Percentiles rank a stretch among this genome's conserved stretches.
phyloP scores from a whole-genome alignment of 2,113 vertebrate genomes.

The Vireo altiloquus region DNA sequence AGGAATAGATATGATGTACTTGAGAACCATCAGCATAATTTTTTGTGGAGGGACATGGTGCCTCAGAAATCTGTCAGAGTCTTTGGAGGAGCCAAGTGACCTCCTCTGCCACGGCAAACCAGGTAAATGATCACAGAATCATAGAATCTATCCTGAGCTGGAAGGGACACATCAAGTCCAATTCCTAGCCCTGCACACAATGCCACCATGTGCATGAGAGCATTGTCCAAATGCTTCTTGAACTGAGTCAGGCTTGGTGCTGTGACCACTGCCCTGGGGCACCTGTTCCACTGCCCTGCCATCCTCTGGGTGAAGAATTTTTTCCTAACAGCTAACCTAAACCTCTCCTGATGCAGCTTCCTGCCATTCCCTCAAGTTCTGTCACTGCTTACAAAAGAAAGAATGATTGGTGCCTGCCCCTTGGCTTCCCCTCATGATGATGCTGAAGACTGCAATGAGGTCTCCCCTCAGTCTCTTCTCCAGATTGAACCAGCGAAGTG shows the following conservation, averaged over 20 bases:
- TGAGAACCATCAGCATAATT: neutral
- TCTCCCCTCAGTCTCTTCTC: neutral
- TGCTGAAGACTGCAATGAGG: neutral
- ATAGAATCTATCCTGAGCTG: neutral
- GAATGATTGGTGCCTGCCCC: neutral
- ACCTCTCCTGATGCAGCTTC: neutral
- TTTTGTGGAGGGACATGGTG: neutral
- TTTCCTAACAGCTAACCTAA: neutral
- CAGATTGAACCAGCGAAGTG: neutral
- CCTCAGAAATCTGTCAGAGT: neutral
- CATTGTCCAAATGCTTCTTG: neutral
- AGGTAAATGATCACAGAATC: neutral
- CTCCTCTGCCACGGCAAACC: neutral
- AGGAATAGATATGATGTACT: fast-evolving
- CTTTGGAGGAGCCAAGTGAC: neutral
- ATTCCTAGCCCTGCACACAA: neutral
- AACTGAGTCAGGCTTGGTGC: neutral
- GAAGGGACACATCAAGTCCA: neutral
- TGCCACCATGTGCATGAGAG: neutral
- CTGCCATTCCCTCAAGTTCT: neutral
- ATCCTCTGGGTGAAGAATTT: neutral
- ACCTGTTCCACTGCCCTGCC: neutral
- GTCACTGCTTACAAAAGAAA: neutral
- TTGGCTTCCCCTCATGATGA: neutral
- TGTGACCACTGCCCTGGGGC: neutral